Evolutionary conservation across 2,888 invertebrate genomes (phyloP).

Genomic region (Apoderus coryli): DNA sequence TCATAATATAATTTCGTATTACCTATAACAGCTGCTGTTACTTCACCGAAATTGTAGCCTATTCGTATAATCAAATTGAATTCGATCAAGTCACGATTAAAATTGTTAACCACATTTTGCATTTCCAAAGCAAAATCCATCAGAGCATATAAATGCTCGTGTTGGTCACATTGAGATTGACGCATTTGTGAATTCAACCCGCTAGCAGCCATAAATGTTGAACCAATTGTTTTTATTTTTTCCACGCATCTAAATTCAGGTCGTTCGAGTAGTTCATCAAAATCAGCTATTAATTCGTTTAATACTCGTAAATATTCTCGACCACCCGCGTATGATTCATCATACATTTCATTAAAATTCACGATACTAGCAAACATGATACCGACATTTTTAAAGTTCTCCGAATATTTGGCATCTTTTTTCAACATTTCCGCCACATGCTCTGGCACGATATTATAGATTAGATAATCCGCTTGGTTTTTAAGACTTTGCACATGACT

Average conservation of each 20-base stretch:
- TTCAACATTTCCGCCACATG: conserved; percentile 90
- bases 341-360: conserved; percentile 96
- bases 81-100: conserved; percentile 79
- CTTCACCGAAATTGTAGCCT: conserved; percentile 88
- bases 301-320: conserved; percentile 88
- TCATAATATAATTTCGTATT: conserved; percentile 93
- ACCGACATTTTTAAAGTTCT: conserved; percentile 82
- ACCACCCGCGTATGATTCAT: conserved; percentile 90
- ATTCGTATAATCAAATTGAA: conserved; percentile 78
- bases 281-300: conserved; percentile 92
- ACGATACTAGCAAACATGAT: conserved; percentile 94
- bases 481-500: conserved; percentile 80
- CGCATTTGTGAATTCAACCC: conserved; percentile 76
- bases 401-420: conserved; percentile 84
- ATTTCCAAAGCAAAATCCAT: conserved; percentile 90
- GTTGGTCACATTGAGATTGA: conserved; percentile 48
- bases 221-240: conserved; percentile 95
- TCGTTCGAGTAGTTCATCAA: conserved; percentile 79
- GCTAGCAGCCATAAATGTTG: conserved; percentile 95
- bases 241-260: conserved; percentile 77
- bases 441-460: conserved; percentile 93
- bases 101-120: conserved; percentile 74
- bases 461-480: conserved; percentile 90
- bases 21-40: conserved; percentile 93
- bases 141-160: conserved; percentile 71